Percentiles rank a stretch among this genome's conserved stretches.
Evolutionary conservation across 2,888 invertebrate species (phyloP).

Genomic region (Drosophila helvetica): DNA sequence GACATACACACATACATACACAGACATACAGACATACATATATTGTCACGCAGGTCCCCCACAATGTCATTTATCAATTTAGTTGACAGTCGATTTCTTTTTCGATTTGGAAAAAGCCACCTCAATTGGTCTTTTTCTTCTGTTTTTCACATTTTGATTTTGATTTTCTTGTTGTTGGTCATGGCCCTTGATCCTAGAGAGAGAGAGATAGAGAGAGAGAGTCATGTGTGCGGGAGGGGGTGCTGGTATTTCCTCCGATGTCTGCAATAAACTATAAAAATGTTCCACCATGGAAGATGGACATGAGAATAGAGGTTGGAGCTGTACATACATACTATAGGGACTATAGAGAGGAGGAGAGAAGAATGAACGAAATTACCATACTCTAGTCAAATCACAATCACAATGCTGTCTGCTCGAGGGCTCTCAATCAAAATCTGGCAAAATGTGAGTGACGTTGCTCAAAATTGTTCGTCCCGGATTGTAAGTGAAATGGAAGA

Average conservation of each 20-base stretch:
- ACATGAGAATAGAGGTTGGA: background rate
- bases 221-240: constrained; percentile 22
- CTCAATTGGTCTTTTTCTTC: constrained; percentile 61
- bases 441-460: constrained; percentile 55
- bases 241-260: constrained; percentile 34
- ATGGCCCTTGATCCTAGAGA: constrained; percentile 32
- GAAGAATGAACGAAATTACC: constrained; percentile 60
- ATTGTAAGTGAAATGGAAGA: constrained; percentile 36
- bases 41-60: constrained; percentile 61
- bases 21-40: constrained; percentile 23
- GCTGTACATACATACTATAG: background rate
- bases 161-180: constrained; percentile 27
- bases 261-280: constrained; percentile 71
- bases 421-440: constrained; percentile 68
- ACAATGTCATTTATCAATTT: constrained; percentile 80
- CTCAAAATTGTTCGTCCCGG: constrained; percentile 34
- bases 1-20: background rate
- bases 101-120: constrained; percentile 66
- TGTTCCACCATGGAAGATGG: constrained; percentile 15
- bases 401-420: constrained; percentile 61
- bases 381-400: constrained; percentile 74
- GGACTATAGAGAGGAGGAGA: background rate
- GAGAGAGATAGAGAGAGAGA: background rate
- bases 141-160: constrained; percentile 13
- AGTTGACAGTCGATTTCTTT: constrained; percentile 81